Base-by-base conservation (phyloP, 2,113 vertebrate species). In the Aspiorhynchus laticeps region DNA sequence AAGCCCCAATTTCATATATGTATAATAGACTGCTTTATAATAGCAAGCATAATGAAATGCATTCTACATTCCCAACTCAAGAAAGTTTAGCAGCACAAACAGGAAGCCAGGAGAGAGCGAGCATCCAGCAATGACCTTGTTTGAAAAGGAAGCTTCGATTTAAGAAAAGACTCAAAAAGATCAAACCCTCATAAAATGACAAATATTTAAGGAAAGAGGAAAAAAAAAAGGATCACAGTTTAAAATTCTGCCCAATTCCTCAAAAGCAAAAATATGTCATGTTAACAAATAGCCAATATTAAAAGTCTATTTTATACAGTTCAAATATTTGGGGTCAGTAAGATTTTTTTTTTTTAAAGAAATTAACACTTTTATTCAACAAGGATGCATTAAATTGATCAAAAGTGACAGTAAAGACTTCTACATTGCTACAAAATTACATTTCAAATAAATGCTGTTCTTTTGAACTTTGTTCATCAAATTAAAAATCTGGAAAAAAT, bases 281-380 rank as follows among this genome's bases (percentile, higher is more conserved):
- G 7, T 21, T 71, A 71, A 71, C 19, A 36, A 21, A 36, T 38
- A 5, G 1, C 3, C 17, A 67, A 33, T 71, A 69, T 36, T 21
- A 21, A 36, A 33, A 36, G 21, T 36, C 28, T 36, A 36, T 38
- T 71, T 71, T 24, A 38, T 21, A 73, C 4, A 11, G 69, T 73
- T 73, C 33, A 71, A 36, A 73, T 24, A 38, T 73, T 73, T 73
- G 9, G 69, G 69, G 36, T 73, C 69, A 69, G 65, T 69, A 33
- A 33, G 26, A 21, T 56, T 21, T 19, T 53, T 15, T 53, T 53
- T 51, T 6, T 59, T 59, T n/a, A 0, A 53, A 53, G 21, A 59
- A 59, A n/a, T n/a, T 59, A 24, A 59, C 1, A 59, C 21, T 59
- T 56, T 71, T 71, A 71, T 71, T 73, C 9, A 24, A 36, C 31